A percentile compares a stretch with the other conserved stretches of the same genome.
Conservation (phyloP, 2,888 invertebrate species). For the Epirrhoe alternata region DNA sequence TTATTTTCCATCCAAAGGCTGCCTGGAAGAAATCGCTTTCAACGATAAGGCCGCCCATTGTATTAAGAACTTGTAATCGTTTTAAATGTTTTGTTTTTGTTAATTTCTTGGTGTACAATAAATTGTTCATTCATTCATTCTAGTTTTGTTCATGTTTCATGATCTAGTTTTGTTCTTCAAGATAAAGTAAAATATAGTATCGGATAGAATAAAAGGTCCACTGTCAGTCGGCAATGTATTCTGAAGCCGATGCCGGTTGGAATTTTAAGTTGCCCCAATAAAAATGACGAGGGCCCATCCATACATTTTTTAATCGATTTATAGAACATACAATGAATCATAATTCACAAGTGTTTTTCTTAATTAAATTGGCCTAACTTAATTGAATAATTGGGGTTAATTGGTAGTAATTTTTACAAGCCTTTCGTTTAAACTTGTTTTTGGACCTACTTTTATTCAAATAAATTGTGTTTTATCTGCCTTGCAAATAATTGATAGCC, state of each 20-base stretch:
- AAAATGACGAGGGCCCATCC: conserved; percentile 49
- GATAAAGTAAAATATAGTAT: conserved; percentile 14
- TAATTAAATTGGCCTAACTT: conserved; percentile 39
- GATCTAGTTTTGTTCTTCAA: not conserved
- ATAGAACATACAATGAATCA: conserved; percentile 49
- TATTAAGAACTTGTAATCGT: too few relatives aligned
- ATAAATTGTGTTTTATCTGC: not conserved
- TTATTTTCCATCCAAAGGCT: too few relatives aligned
- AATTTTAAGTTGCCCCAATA: conserved; percentile 61
- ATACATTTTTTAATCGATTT: conserved; percentile 51
- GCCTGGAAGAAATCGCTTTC: too few relatives aligned
- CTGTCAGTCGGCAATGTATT: conserved; percentile 28
- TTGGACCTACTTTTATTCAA: not conserved
- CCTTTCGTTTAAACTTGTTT: conserved; percentile 35
- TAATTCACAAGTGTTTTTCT: conserved; percentile 49
- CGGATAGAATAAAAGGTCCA: conserved; percentile 15
- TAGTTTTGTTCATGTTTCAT: too few relatives aligned
- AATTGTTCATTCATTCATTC: too few relatives aligned
- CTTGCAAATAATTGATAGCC: not conserved
- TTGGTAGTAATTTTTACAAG: conserved; percentile 43
- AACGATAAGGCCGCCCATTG: too few relatives aligned
- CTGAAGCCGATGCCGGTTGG: conserved; percentile 35
- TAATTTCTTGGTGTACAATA: too few relatives aligned
- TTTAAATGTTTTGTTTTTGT: too few relatives aligned
- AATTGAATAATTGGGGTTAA: conserved; percentile 43